Percentiles rank a stretch among this genome's conserved stretches.
These are phyloP conservation scores for Boloria euphrosyne DNA, from an alignment of 2,888 invertebrate species.

Conservation along the genomic window DNA sequence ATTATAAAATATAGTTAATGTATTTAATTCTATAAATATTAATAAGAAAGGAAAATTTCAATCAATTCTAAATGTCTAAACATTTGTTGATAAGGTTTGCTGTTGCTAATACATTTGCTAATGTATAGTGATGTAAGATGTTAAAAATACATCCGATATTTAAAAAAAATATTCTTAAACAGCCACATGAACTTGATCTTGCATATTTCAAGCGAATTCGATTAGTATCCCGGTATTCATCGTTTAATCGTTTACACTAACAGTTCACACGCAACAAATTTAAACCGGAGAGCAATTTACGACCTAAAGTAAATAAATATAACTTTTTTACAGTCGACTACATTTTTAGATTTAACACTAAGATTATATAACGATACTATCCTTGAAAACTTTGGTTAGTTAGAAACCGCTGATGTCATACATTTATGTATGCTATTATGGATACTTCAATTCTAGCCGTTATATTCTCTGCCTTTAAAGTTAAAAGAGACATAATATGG, in stretches of 20 bases:
- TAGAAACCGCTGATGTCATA: conserved; percentile 21
- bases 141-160: too few relatives aligned
- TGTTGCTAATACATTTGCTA: too few relatives aligned
- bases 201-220: too few relatives aligned
- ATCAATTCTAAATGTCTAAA: too few relatives aligned
- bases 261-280: neutral
- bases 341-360: neutral
- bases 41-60: too few relatives aligned
- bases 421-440: neutral
- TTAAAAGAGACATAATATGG: neutral
- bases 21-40: too few relatives aligned
- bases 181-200: too few relatives aligned
- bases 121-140: too few relatives aligned
- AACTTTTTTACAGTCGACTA: neutral
- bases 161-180: too few relatives aligned
- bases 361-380: conserved; percentile 16
- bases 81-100: too few relatives aligned
- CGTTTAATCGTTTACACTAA: neutral
- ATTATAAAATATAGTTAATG: too few relatives aligned
- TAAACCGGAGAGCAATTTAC: neutral
- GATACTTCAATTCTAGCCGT: neutral
- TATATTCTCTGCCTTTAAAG: neutral
- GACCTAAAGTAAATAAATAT: neutral
- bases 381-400: conserved; percentile 20
- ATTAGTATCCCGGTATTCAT: neutral